Percentiles rank a stretch among this genome's conserved stretches.
These are phyloP conservation scores for Pachyseris speciosa DNA, from an alignment of 64 coral and sea anemone genomes.

Conservation along the genomic window DNA sequence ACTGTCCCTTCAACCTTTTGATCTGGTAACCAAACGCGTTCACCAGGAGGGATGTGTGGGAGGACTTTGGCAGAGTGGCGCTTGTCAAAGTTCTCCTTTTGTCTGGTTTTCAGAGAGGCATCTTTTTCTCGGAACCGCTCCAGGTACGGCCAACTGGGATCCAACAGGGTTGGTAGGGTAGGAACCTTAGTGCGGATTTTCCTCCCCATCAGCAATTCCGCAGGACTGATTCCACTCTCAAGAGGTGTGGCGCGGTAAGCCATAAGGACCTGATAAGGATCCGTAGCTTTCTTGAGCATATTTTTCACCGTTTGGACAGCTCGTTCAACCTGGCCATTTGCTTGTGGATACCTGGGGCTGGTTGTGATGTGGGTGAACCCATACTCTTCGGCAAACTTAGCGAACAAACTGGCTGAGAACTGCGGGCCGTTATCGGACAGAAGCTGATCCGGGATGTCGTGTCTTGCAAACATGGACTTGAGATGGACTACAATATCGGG, in stretches of 20 bases:
- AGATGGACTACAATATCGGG: neutral
- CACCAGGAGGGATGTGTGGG: neutral
- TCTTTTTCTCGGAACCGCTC: no score
- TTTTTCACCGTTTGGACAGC: no score
- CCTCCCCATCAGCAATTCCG: slow-evolving; percentile 29
- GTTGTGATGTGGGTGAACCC: no score
- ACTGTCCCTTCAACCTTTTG: neutral
- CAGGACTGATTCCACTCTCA: slow-evolving; percentile 9
- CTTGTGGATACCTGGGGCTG: no score
- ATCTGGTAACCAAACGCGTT: neutral
- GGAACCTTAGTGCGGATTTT: slow-evolving; percentile 13
- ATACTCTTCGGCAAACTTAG: no score
- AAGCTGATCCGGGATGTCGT: slow-evolving; percentile 28
- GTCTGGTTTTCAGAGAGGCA: neutral
- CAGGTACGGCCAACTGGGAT: slow-evolving; percentile 3
- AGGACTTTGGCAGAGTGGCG: neutral
- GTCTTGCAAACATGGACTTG: slow-evolving; percentile 19
- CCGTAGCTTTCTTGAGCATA: slow-evolving; percentile 19
- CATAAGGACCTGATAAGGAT: neutral
- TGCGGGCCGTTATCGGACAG: no score
- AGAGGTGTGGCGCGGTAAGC: slow-evolving; percentile 24
- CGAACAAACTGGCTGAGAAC: no score
- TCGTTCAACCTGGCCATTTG: slow-evolving; percentile 6
- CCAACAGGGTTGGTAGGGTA: neutral
- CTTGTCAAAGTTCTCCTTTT: slow-evolving; percentile 1